Evolutionary conservation across 2,113 vertebrate species (phyloP).

Genomic region (Thalassoma bifasciatum): DNA sequence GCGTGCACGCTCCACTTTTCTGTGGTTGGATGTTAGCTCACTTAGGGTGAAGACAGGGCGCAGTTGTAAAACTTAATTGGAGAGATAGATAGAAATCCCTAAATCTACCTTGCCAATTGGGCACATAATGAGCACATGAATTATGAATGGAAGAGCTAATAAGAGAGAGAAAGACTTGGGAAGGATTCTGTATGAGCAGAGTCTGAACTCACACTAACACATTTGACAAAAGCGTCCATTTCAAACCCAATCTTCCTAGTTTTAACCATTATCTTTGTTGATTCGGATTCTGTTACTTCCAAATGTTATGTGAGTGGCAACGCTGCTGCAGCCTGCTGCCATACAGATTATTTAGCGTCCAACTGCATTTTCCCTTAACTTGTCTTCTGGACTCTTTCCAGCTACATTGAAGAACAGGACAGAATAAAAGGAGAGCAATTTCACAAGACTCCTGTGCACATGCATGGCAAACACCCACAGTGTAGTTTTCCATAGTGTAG

Average conservation of each 20-base stretch:
- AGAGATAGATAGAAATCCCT: neutral
- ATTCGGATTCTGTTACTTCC: neutral
- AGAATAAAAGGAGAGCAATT: too few relatives aligned
- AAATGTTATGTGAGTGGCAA: too few relatives aligned
- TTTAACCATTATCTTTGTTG: neutral
- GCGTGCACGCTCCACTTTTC: neutral
- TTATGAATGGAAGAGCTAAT: neutral
- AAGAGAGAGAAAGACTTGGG: neutral
- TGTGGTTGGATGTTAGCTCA: neutral
- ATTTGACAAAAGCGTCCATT: neutral
- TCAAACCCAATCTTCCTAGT: neutral
- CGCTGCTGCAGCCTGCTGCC: too few relatives aligned
- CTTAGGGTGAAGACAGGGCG: neutral
- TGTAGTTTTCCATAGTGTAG: too few relatives aligned
- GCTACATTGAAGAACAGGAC: too few relatives aligned
- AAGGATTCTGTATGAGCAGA: neutral
- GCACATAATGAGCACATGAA: neutral
- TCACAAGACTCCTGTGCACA: too few relatives aligned
- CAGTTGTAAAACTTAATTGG: neutral
- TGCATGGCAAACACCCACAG: too few relatives aligned
- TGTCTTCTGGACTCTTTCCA: too few relatives aligned
- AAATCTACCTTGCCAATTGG: neutral
- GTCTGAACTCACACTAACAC: neutral
- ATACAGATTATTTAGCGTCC: too few relatives aligned
- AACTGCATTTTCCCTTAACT: too few relatives aligned